These are phyloP conservation scores for Sternotherus odoratus DNA, from an alignment of 2,797 vertebrate genomes.

Conservation along the genomic window DNA sequence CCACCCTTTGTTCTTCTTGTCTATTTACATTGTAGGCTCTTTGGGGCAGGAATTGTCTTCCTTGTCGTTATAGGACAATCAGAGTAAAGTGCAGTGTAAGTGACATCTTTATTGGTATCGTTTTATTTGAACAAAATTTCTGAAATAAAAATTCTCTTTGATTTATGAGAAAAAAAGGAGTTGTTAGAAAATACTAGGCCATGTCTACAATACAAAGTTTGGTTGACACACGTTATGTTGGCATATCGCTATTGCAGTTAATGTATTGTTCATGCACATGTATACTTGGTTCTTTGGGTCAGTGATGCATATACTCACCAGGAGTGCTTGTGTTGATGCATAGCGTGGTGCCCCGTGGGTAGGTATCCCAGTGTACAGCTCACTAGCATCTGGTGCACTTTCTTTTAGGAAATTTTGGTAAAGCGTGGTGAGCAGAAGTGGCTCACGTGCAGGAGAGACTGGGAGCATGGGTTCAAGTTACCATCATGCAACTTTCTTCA, in stretches of 20 bases:
- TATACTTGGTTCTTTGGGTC: not conserved
- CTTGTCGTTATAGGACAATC: not conserved
- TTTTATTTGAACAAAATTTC: conserved; percentile 17
- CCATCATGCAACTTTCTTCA: not conserved
- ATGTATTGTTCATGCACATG: not conserved
- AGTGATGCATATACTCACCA: not conserved
- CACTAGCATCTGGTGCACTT: too few relatives aligned
- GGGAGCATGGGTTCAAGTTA: not conserved
- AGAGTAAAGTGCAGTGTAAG: not conserved
- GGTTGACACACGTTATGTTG: not conserved
- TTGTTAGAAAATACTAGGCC: not conserved
- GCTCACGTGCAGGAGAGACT: not conserved
- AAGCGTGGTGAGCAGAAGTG: not conserved
- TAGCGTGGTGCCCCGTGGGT: not conserved
- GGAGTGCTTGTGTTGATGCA: not conserved
- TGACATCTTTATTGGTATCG: not conserved
- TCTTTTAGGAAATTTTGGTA: not conserved
- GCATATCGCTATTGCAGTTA: not conserved
- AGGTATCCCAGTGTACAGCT: not conserved
- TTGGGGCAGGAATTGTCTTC: not conserved
- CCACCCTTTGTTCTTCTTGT: not conserved
- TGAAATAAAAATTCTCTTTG: not conserved
- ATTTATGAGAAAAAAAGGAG: not conserved
- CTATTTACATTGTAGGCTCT: conserved; percentile 6
- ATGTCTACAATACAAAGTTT: not conserved